phyloP scores from a whole-genome alignment of 2,888 invertebrate species.

The Encarsia formosa region DNA sequence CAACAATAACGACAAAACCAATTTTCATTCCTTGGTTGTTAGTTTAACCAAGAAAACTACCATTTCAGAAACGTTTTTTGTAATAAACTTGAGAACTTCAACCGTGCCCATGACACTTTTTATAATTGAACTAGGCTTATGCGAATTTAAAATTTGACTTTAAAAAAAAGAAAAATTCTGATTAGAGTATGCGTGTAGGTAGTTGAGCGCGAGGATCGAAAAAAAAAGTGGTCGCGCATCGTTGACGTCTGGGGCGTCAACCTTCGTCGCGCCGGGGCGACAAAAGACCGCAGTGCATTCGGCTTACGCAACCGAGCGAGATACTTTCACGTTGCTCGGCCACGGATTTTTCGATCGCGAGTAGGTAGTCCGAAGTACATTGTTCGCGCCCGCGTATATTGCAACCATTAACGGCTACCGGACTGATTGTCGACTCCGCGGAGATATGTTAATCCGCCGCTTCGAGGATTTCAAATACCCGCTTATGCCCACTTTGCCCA shows the following conservation, averaged over 20 bases:
- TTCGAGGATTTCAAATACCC: neutral
- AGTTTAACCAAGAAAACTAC: too few relatives aligned
- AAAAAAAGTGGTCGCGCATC: neutral
- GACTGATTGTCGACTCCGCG: neutral
- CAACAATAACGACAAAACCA: too few relatives aligned
- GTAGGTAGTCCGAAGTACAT: conserved; percentile 1
- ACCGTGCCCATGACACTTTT: too few relatives aligned
- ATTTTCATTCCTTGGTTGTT: too few relatives aligned
- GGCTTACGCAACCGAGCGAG: conserved; percentile 24
- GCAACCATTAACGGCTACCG: too few relatives aligned
- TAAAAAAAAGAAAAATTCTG: neutral
- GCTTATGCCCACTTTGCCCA: neutral
- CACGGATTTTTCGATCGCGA: conserved; percentile 18
- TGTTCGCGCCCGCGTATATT: conserved; percentile 7
- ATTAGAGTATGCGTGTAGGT: neutral
- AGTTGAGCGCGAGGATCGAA: neutral
- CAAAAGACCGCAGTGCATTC: conserved; percentile 36
- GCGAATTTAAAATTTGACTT: too few relatives aligned
- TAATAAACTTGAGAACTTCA: too few relatives aligned
- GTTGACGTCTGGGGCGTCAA: too few relatives aligned
- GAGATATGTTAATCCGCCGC: conserved; percentile 5
- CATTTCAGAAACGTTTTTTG: too few relatives aligned
- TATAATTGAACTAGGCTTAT: too few relatives aligned
- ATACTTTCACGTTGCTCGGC: conserved; percentile 23
- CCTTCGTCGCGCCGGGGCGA: too few relatives aligned